Base-by-base conservation (phyloP, 2,797 vertebrate species). In the Carcharodon carcharias region DNA sequence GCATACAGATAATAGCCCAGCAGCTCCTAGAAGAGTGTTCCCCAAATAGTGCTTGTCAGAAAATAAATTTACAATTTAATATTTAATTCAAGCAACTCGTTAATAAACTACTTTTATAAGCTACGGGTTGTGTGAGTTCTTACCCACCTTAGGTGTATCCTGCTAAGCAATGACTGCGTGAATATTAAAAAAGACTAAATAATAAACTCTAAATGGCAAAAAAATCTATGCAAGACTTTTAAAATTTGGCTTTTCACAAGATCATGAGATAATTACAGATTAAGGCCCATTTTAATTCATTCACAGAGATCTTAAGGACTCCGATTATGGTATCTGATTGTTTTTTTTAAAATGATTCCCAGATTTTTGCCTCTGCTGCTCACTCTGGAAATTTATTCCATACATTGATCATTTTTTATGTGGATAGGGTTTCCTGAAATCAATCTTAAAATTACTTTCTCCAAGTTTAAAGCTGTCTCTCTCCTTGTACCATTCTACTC, bases 271-370 rank as follows among this genome's bases (percentile, higher is more conserved):
- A 67, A 67, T 93, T 93, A 93, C 40, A 67, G n/a, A 93, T 93
- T 63, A 67, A 45, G 91, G 45, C 2, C 63, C n/a, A 93, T 93
- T 35, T 92, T 63, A 61, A 92, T n/a, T 92, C 58, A 92, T n/a
- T 31, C 89, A 16, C 23, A 26, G 65, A 67, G 63, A 45, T 40
- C 63, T 45, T 67, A 67, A 67, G 7, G n/a, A 67, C 63, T 45
- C 21, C 18, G 63, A 93, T 93, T 67, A 54, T 67, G 23, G 35
- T 67, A 93, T 93, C 61, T 65, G 40, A 93, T 93, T 67, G 91
- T 91, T 56, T 93, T 89, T 56, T 93, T 40, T 65, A 4, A 40
- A 93, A 93, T 67, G 61, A 93, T 93, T 93, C 91, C 91, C 91
- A 93, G 91, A 93, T 67, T 93, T 93, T 93, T 45, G 91, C 61